Evolutionary conservation across 2,888 invertebrate genomes (phyloP), one percentile per base, ranked within the genome.

Genomic region (Campoplex capitator): DNA sequence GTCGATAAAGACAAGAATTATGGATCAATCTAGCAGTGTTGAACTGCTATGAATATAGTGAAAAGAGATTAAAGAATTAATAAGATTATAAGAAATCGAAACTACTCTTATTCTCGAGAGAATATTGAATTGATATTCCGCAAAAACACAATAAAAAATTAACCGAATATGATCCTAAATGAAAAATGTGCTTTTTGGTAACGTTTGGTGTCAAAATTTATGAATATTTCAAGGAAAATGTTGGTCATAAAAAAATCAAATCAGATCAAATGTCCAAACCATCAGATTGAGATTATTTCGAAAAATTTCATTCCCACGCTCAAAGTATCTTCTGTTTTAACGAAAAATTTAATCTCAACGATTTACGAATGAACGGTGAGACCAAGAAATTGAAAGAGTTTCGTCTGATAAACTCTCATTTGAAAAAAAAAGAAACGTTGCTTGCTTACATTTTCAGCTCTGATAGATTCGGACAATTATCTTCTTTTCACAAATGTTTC

Each of bases 1-100:
- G 18, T 68, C 42, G 35, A 48, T 58, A 67, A 74, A 78, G 70
- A 79, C 68, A 58, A 73, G 38, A 82, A 82, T n/a, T 51, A 54
- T 42, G 38, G 71, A 68, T 79, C 32, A 62, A n/a, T 16, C n/a
- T 6, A 71, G n/a, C 51, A 35, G 56, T 6, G 11, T 56, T 16
- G 18, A 9, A 51, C 4, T 32, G 28, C 58, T 11, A 56, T n/a
- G 32, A 51, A 67, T n/a, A 54, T n/a, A 9, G 6, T 16, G 7
- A 32, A 51, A 16, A 65, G 48, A 28, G 3, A 18, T 13, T 48
- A 67, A 56, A 51, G 35, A 13, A 4, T 32, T 7, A n/a, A 38
- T n/a, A 38, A 18, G 3, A 28, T 70, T 42, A 16, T 28, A 6
- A 16, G 13, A 28, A 32, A 62, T 4, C 32, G 32, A 11, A 28